These are phyloP conservation scores for Oryzias woworae DNA, from an alignment of 2,113 vertebrate genomes.

Conservation along the genomic window DNA sequence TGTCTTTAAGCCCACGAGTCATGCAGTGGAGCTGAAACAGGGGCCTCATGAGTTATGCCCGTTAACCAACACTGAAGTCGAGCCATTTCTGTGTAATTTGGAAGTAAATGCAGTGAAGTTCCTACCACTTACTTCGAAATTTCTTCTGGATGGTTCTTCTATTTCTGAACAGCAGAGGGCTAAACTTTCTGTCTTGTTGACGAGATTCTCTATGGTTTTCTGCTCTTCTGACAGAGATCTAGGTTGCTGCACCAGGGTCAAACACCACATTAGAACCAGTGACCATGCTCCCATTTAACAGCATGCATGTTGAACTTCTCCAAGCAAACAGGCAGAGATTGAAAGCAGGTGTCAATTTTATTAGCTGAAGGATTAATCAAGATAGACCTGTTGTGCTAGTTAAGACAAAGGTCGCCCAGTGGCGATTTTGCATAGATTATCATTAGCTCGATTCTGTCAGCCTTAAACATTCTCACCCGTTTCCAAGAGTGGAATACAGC, in stretches of 20 bases:
- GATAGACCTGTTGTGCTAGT: neutral
- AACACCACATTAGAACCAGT: neutral
- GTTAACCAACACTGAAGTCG: too few species aligned
- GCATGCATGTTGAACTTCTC: neutral
- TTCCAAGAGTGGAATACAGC: neutral
- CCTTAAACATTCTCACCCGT: neutral
- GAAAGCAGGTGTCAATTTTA: neutral
- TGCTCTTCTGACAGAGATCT: too few species aligned
- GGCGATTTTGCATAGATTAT: constrained; percentile 1
- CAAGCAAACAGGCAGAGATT: neutral
- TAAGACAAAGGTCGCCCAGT: neutral
- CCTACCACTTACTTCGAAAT: neutral
- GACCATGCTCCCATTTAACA: neutral
- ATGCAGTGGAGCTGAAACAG: neutral
- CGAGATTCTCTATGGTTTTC: neutral
- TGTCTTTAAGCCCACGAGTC: neutral
- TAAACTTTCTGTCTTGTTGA: neutral
- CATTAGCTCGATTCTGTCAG: neutral
- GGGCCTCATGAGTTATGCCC: too few species aligned
- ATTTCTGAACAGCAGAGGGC: neutral
- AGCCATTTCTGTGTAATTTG: neutral
- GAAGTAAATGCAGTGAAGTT: too few species aligned
- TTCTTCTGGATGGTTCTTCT: too few species aligned
- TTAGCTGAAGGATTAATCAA: too few species aligned
- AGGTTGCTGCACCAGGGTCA: neutral